Conservation (phyloP, 2,113 vertebrate species). For the Oryzias curvinotus region DNA sequence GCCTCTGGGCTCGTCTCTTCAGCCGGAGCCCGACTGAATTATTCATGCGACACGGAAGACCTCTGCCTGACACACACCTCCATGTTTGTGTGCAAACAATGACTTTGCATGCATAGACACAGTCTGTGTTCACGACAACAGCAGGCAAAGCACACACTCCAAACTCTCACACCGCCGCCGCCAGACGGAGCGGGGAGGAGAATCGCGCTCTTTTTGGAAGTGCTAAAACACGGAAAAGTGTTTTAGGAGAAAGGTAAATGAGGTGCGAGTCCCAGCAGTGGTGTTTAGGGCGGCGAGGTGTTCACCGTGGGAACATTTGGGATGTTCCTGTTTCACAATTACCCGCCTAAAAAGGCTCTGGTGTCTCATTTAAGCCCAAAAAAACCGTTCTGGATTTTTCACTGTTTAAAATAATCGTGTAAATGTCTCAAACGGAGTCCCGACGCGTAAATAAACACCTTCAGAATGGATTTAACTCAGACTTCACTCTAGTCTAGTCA, state of each 20-base stretch:
- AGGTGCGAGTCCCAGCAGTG: background rate
- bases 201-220: conserved; percentile 10
- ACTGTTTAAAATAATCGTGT: no score
- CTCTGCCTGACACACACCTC: conserved; percentile 41
- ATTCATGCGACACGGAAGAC: conserved; percentile 61
- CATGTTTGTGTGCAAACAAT: conserved; percentile 70
- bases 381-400: no score
- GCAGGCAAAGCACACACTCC: background rate
- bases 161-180: background rate
- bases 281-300: no score
- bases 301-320: no score
- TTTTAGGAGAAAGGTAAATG: background rate
- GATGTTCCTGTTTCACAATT: no score
- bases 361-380: no score
- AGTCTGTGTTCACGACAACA: conserved; percentile 24
- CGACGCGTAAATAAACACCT: no score
- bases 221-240: background rate
- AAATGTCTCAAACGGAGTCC: no score
- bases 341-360: no score
- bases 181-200: conserved; percentile 1
- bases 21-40: conserved; percentile 46
- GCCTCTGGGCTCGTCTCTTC: conserved; percentile 29
- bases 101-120: conserved; percentile 33
- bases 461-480: no score
- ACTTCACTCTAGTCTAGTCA: no score